Evolutionary conservation across 2,888 invertebrate genomes (phyloP).

Genomic region (Bellardia bayeri): DNA sequence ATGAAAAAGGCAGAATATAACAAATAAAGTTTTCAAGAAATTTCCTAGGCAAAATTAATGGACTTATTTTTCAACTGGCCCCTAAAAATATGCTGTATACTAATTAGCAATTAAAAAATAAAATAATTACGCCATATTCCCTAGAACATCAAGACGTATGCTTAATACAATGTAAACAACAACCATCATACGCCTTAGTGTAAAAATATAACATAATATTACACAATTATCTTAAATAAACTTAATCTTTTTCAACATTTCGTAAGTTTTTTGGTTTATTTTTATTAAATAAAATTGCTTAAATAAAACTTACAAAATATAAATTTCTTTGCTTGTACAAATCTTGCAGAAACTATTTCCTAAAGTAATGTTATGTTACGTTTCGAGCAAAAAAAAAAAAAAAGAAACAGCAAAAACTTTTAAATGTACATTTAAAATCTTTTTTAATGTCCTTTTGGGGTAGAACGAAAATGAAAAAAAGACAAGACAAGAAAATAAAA

Average conservation of each 20-base stretch:
- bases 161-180: background rate
- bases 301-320: background rate
- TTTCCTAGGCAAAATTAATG: background rate
- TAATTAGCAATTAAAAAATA: constrained; percentile 17
- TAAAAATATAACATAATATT: no score
- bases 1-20: no score
- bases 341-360: constrained; percentile 37
- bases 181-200: background rate
- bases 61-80: background rate
- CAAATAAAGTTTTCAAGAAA: no score
- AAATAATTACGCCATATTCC: constrained; percentile 38
- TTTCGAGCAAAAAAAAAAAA: constrained; percentile 25
- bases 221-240: background rate
- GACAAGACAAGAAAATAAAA: background rate
- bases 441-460: constrained; percentile 42
- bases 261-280: background rate
- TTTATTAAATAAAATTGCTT: background rate
- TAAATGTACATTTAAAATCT: constrained; percentile 51
- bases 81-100: constrained; percentile 26
- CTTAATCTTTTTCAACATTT: background rate
- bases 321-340: constrained; percentile 20
- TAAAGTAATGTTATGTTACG: constrained; percentile 45
- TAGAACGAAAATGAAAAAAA: background rate
- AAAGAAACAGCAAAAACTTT: constrained; percentile 33
- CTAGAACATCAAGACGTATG: no score